Percentiles rank a stretch among this genome's conserved stretches.
Conservation (phyloP, 1,140 invertebrate genomes). For the Doryteuthis pealeii region DNA sequence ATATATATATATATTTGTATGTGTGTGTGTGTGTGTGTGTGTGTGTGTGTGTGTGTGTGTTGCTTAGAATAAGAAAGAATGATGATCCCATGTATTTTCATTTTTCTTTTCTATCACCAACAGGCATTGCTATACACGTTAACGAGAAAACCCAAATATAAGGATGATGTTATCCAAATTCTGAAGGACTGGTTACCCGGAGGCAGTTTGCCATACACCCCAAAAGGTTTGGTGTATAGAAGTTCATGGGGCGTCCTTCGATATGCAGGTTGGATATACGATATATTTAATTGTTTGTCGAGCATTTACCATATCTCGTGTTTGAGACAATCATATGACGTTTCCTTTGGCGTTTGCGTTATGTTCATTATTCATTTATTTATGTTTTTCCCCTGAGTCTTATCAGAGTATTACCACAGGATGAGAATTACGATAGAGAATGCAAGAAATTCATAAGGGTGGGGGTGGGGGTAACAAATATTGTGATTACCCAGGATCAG, state of each 20-base stretch:
- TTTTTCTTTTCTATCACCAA: too few relatives aligned
- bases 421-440: too few relatives aligned
- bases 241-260: background rate
- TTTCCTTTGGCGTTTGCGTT: background rate
- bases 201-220: background rate
- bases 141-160: slow-evolving; percentile 36
- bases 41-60: too few relatives aligned
- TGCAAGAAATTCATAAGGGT: too few relatives aligned
- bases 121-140: slow-evolving; percentile 44
- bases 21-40: too few relatives aligned
- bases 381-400: background rate
- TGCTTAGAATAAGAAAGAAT: too few relatives aligned
- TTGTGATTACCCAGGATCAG: too few relatives aligned
- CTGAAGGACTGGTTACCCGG: slow-evolving; percentile 41
- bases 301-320: slow-evolving; percentile 14
- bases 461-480: too few relatives aligned
- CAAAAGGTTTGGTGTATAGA: slow-evolving; percentile 8
- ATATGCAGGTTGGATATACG: slow-evolving; percentile 10
- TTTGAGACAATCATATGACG: slow-evolving; percentile 4
- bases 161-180: slow-evolving; percentile 30
- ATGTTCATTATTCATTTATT: slow-evolving; percentile 11
- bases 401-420: too few relatives aligned
- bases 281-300: background rate
- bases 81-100: too few relatives aligned
- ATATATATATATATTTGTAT: too few relatives aligned